Percentiles rank a stretch among this genome's conserved stretches.
phyloP scores from a whole-genome alignment of 2,113 vertebrate species.

The Myanophis thanlyinensis region DNA sequence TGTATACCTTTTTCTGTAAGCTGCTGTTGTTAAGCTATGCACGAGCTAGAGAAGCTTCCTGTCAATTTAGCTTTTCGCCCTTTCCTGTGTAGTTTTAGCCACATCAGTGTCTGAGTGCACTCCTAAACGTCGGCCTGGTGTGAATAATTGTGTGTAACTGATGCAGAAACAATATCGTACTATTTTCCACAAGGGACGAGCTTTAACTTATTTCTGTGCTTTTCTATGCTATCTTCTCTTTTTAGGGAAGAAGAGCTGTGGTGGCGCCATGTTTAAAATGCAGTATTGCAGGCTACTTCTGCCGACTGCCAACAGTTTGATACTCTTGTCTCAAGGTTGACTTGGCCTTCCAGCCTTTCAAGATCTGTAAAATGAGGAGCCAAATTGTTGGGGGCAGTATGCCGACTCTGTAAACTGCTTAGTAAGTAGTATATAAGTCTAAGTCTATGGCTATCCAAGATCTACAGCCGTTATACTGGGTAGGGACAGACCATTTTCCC shows the following conservation, averaged over 20 bases:
- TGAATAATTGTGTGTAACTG: too few relatives aligned
- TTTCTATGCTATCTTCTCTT: background rate
- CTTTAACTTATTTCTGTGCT: background rate
- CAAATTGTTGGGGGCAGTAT: background rate
- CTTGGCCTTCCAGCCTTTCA: background rate
- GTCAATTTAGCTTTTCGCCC: too few relatives aligned
- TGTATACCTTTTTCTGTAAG: too few relatives aligned
- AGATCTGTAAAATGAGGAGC: background rate
- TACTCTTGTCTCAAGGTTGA: background rate
- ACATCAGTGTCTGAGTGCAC: too few relatives aligned
- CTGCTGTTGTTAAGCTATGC: too few relatives aligned
- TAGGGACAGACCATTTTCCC: background rate
- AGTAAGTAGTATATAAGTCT: background rate
- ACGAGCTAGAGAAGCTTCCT: too few relatives aligned
- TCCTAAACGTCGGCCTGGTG: too few relatives aligned
- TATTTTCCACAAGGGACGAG: background rate
- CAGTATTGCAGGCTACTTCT: background rate
- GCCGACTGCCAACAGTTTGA: background rate
- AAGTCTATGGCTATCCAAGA: background rate
- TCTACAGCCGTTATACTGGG: background rate
- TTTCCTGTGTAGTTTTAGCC: too few relatives aligned
- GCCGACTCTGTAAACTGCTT: background rate
- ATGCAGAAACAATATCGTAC: too few relatives aligned
- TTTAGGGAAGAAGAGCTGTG: background rate
- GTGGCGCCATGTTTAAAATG: background rate